Base-by-base conservation (phyloP, 1,140 invertebrate species). In the Diprion similis region DNA sequence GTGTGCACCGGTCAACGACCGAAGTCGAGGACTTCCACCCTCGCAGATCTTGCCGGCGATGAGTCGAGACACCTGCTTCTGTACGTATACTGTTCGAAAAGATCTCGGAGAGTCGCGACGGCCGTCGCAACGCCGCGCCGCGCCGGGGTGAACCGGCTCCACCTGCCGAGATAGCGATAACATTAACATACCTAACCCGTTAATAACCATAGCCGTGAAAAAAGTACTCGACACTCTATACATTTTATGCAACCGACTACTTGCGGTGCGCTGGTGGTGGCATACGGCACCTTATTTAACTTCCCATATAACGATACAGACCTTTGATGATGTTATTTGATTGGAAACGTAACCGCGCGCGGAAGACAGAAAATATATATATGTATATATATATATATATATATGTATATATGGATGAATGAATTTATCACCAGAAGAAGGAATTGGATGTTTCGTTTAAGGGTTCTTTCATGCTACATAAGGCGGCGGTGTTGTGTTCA, bases 121-220 rank as follows among this genome's bases (percentile, higher is more conserved):
- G 18, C 37, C 11, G 66, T 68, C 10, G 37, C 6, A 68, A 68
- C 17, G 66, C 18, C 11, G 51, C 10, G 37, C 6, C 8, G 15
- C 17, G 66, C 18, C 11, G 51, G 51, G n/a, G n/a, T 59, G 51
- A 59, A 59, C 66, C 24, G 6, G 24, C 37, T 19, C 66, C 66
- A 68, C 66, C 66, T 68, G 66, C 19, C 37, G 18, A 68, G 66
- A 68, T 68, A 68, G 8, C 18, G 37, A 19, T 68, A 45, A 19
- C 19, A 68, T 68, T 68, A 68, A 68, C 66, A 68, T 68, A 68
- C 15, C 66, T 68, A 68, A 68, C 66, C 66, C 66, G 18, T 68
- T 68, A 68, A 68, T 68, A 68, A 68, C 37, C 17, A 19, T 68
- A 13, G 51, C 11, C 3, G 24, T 37, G 24, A 37, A 37, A 37